Conservation (phyloP, 2,797 vertebrate species). For the Cirrhinus molitorella region DNA sequence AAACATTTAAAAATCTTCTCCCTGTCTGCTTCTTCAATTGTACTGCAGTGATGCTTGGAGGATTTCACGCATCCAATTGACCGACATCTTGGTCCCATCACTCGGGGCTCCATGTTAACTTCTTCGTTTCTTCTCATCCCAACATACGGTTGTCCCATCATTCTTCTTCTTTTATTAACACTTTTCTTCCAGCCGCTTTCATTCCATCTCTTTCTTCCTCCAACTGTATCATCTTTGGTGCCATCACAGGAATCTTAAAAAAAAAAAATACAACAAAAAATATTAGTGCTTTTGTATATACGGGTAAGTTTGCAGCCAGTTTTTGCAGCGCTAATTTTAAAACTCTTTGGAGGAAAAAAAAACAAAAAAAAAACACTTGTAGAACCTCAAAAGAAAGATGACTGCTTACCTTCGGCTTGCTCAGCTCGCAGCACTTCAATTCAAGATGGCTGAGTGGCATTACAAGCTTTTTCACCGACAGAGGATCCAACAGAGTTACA, state of each 20-base stretch:
- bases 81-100: constrained; percentile 42
- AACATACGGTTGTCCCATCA: constrained; percentile 42
- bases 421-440: not conserved
- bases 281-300: not conserved
- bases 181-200: constrained; percentile 15
- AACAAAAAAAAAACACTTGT: no score
- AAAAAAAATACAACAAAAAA: constrained; percentile 24
- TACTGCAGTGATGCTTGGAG: constrained; percentile 39
- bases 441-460: not conserved
- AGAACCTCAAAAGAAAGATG: not conserved
- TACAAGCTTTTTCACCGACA: not conserved
- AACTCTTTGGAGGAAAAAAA: no score
- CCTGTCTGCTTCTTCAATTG: constrained; percentile 39
- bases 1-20: constrained; percentile 45
- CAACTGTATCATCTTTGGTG: constrained; percentile 10
- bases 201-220: constrained; percentile 20
- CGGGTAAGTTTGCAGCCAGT: no score
- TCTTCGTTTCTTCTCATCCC: constrained; percentile 27
- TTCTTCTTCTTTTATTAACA: constrained; percentile 35
- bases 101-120: constrained; percentile 24
- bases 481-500: not conserved
- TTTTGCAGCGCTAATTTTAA: not conserved
- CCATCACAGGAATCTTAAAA: constrained; percentile 38
- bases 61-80: constrained; percentile 35
- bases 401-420: not conserved